phyloP scores from a whole-genome alignment of 2,888 invertebrate genomes.

The Polyommatus icarus region DNA sequence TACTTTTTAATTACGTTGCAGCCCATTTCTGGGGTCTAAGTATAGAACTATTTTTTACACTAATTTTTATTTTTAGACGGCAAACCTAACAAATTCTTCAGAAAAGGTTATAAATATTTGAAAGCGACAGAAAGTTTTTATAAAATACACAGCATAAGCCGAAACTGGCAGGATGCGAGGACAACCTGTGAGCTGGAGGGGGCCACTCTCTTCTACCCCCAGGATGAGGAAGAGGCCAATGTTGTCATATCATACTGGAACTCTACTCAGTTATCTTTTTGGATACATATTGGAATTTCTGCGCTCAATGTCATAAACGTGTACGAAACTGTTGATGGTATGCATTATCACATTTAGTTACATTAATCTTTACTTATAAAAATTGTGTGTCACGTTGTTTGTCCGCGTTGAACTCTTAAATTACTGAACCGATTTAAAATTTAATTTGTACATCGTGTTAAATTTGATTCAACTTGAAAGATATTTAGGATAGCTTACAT shows the following conservation, averaged over 20 bases:
- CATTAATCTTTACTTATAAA: too few relatives aligned
- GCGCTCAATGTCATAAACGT: slow-evolving; percentile 51
- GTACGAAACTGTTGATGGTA: slow-evolving; percentile 55
- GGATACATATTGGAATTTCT: slow-evolving; percentile 55
- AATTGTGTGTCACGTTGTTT: too few relatives aligned
- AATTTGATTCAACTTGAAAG: too few relatives aligned
- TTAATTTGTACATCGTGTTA: too few relatives aligned
- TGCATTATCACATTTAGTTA: slow-evolving; percentile 30
- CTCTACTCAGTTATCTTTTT: slow-evolving; percentile 45
- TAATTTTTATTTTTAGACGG: slow-evolving; percentile 36
- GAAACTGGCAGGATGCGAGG: slow-evolving; percentile 56
- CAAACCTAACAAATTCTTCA: slow-evolving; percentile 56
- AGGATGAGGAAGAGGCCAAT: slow-evolving; percentile 53
- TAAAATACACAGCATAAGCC: slow-evolving; percentile 60
- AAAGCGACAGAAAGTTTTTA: slow-evolving; percentile 55
- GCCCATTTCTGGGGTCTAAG: too few relatives aligned
- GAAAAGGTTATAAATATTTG: slow-evolving; percentile 60
- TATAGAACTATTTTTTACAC: slow-evolving; percentile 48
- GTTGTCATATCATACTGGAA: slow-evolving; percentile 49
- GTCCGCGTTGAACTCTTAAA: too few relatives aligned
- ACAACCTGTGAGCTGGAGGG: slow-evolving; percentile 57
- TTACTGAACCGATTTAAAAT: too few relatives aligned
- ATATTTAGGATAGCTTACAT: too few relatives aligned
- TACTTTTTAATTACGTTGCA: background rate
- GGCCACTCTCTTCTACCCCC: slow-evolving; percentile 57